Conservation (phyloP, 2,113 vertebrate species). For the Crocuta crocuta region DNA sequence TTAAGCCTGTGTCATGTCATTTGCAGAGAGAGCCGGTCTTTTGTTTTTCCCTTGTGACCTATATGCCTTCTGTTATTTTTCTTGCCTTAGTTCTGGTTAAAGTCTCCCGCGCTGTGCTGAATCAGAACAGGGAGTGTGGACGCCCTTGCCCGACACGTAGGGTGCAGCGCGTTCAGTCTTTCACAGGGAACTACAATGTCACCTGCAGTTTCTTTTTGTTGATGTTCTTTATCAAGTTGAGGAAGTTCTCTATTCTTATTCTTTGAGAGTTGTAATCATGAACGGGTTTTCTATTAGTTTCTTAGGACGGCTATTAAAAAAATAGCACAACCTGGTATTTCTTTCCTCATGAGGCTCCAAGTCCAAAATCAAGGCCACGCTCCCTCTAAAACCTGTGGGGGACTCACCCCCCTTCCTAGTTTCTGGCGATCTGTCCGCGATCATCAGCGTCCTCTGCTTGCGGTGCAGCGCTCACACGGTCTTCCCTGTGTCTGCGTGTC, state of each 20-base stretch:
- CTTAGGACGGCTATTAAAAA: background rate
- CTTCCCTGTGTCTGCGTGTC: background rate
- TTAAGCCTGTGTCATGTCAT: background rate
- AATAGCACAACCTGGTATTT: background rate
- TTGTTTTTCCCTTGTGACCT: background rate
- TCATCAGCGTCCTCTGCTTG: fast-evolving
- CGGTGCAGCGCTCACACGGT: fast-evolving
- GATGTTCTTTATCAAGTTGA: background rate
- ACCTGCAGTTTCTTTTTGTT: background rate
- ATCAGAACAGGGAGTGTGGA: background rate
- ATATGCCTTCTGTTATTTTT: background rate
- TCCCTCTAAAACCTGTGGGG: background rate
- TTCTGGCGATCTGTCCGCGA: fast-evolving
- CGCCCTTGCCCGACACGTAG: too few relatives aligned
- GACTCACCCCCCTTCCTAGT: fast-evolving
- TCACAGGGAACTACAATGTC: background rate
- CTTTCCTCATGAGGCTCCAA: background rate
- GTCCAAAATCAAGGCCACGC: too few relatives aligned
- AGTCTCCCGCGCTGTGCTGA: background rate
- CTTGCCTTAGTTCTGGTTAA: background rate
- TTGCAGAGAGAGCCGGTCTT: background rate
- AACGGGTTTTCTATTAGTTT: background rate
- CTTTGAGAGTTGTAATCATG: background rate
- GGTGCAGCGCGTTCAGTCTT: background rate
- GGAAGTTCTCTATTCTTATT: background rate